Evolutionary conservation across 2,113 vertebrate genomes (phyloP).

Genomic region (Grantiella picta): DNA sequence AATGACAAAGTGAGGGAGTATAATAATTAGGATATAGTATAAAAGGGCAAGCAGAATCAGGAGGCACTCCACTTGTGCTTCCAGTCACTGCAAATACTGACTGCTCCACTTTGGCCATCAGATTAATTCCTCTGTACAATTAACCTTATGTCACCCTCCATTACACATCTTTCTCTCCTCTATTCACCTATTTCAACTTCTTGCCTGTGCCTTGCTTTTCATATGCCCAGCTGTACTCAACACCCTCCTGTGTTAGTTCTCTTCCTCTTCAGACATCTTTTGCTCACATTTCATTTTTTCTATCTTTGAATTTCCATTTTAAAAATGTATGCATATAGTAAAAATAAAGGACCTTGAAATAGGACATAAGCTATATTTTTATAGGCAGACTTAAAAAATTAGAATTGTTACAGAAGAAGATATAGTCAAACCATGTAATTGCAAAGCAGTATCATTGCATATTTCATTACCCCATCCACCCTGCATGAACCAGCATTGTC

Average conservation of each 20-base stretch:
- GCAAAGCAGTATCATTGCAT: background rate
- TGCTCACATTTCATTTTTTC: background rate
- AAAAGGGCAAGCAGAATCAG: background rate
- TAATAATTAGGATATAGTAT: background rate
- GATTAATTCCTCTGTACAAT: background rate
- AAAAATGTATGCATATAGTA: background rate
- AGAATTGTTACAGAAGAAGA: background rate
- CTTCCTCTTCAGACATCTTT: background rate
- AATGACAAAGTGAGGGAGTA: background rate
- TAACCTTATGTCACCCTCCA: background rate
- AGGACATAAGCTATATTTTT: background rate
- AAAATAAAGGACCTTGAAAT: background rate
- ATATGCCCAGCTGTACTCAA: background rate
- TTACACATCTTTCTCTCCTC: background rate
- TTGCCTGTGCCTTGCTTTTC: background rate
- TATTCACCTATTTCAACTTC: background rate
- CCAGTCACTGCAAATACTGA: background rate
- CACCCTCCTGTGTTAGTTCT: background rate
- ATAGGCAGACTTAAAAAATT: background rate
- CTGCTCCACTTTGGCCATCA: background rate
- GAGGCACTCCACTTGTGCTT: background rate
- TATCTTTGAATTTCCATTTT: background rate
- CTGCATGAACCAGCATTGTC: background rate
- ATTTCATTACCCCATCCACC: background rate
- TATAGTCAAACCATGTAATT: background rate